Percentiles rank a stretch among this genome's conserved stretches.
Evolutionary conservation across 2,888 invertebrate species (phyloP).

Genomic region (Dascillus cervinus): DNA sequence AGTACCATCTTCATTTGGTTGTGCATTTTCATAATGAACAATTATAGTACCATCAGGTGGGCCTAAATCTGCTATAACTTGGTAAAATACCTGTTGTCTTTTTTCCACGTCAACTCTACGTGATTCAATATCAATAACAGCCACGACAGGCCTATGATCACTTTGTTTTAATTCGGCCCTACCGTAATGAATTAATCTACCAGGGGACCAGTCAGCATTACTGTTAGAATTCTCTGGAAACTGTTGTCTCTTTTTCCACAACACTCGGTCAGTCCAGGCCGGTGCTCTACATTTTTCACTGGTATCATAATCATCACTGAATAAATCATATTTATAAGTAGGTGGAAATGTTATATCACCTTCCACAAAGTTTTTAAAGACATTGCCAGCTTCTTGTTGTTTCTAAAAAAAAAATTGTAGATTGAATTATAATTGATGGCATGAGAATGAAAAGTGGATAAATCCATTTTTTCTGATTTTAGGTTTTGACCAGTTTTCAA

Average conservation of each 20-base stretch:
- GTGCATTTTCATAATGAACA: slow-evolving; percentile 44
- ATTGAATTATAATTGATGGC: no score
- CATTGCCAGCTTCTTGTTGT: slow-evolving; percentile 71
- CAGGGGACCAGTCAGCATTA: slow-evolving; percentile 62
- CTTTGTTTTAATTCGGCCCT: slow-evolving; percentile 94
- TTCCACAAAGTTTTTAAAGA: slow-evolving; percentile 90
- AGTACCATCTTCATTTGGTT: slow-evolving; percentile 46
- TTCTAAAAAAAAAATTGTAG: no score
- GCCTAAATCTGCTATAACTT: slow-evolving; percentile 76
- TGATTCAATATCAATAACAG: slow-evolving; percentile 82
- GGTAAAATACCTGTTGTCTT: slow-evolving; percentile 71
- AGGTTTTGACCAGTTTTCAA: no score
- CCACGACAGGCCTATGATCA: slow-evolving; percentile 94
- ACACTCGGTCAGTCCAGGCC: slow-evolving; percentile 97
- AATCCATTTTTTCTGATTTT: no score
- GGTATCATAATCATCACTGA: slow-evolving; percentile 98
- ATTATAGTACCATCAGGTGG: slow-evolving; percentile 94
- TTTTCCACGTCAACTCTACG: slow-evolving; percentile 69
- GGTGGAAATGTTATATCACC: slow-evolving; percentile 88
- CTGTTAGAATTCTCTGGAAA: slow-evolving; percentile 53
- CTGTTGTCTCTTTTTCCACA: slow-evolving; percentile 80
- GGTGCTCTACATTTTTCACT: slow-evolving; percentile 96
- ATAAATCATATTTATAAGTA: slow-evolving; percentile 97
- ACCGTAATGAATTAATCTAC: slow-evolving; percentile 81
- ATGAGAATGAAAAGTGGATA: no score